Conservation (phyloP, 2,888 invertebrate genomes). For the Drosophila fulvimacula region DNA sequence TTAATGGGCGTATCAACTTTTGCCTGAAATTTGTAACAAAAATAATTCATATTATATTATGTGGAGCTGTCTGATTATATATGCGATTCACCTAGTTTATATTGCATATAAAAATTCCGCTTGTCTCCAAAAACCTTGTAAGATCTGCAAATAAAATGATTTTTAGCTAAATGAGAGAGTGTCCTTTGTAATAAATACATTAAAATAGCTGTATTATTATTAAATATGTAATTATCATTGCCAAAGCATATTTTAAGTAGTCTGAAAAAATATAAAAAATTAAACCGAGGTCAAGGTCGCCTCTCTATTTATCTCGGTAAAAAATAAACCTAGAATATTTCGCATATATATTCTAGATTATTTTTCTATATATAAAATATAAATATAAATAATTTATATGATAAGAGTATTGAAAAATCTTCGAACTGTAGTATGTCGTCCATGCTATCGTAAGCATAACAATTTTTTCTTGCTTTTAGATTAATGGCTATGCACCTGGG, state of each 20-base stretch:
- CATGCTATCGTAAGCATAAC: constrained; percentile 10
- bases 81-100: not conserved
- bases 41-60: no score
- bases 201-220: no score
- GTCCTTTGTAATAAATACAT: no score
- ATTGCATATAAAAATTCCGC: no score
- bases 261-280: not conserved
- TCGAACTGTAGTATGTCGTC: not conserved
- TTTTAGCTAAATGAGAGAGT: not conserved
- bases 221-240: not conserved
- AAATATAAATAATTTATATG: no score
- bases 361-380: not conserved
- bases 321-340: not conserved
- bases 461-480: constrained; percentile 28
- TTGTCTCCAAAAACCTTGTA: no score
- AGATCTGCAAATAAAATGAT: not conserved
- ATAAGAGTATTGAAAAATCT: not conserved
- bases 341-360: no score
- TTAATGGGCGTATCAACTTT: not conserved
- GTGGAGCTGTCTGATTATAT: not conserved
- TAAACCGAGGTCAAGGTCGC: no score
- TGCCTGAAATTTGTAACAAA: not conserved
- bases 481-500: constrained; percentile 51
- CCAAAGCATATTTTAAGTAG: not conserved
- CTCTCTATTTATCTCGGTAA: no score